Evolutionary conservation across 1,140 invertebrate genomes (phyloP).

Genomic region (Drosophila arawakana): DNA sequence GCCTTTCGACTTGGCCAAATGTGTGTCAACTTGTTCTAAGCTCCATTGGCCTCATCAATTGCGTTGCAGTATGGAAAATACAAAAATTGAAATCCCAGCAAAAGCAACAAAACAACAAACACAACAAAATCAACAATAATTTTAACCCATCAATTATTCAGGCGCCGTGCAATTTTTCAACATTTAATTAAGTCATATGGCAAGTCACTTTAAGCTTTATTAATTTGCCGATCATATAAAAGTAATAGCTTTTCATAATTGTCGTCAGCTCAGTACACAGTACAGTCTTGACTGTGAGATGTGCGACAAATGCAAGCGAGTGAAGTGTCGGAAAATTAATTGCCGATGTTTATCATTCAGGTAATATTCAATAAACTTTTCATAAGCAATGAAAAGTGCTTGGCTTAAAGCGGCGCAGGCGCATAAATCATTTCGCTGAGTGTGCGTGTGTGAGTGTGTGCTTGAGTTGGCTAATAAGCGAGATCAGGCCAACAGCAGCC

Average conservation of each 20-base stretch:
- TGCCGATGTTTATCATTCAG: slow-evolving; percentile 63
- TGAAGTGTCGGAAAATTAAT: slow-evolving; percentile 58
- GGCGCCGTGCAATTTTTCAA: slow-evolving; percentile 61
- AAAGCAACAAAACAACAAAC: neutral
- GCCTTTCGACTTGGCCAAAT: slow-evolving; percentile 6
- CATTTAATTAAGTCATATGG: slow-evolving; percentile 70
- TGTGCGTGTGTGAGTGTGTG: slow-evolving; percentile 8
- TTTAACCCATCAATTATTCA: slow-evolving; percentile 51
- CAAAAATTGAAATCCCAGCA: neutral
- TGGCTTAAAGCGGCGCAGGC: slow-evolving; percentile 34
- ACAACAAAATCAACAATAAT: neutral
- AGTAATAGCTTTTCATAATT: slow-evolving; percentile 59
- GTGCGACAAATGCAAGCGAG: slow-evolving; percentile 36
- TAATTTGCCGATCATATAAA: slow-evolving; percentile 70
- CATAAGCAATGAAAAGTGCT: slow-evolving; percentile 57
- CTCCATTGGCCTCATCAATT: slow-evolving; percentile 13
- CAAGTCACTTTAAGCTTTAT: slow-evolving; percentile 66
- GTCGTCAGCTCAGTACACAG: slow-evolving; percentile 17
- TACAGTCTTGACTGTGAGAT: slow-evolving; percentile 12
- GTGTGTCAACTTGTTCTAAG: slow-evolving; percentile 6
- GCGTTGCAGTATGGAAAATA: slow-evolving; percentile 9
- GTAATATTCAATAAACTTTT: slow-evolving; percentile 57
- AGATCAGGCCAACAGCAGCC: slow-evolving; percentile 40
- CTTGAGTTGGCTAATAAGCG: slow-evolving; percentile 66
- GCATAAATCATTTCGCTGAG: slow-evolving; percentile 48